phyloP scores from a whole-genome alignment of 1,140 invertebrate genomes.

The Rhagoletis zephyria region DNA sequence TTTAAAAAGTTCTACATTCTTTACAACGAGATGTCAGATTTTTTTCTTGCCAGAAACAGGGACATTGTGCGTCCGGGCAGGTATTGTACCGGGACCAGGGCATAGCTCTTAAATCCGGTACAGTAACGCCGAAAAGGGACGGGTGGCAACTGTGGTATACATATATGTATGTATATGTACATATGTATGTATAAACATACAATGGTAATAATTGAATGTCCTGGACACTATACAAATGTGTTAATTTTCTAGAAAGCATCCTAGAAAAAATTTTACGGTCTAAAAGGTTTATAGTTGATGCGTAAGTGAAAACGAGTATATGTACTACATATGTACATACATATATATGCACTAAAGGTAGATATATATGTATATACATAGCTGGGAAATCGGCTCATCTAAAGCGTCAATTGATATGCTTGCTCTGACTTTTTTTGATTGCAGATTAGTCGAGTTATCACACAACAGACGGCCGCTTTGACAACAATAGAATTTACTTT shows the following conservation, averaged over 20 bases:
- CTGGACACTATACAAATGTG: background rate
- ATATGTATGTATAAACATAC: too few species aligned
- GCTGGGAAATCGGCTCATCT: background rate
- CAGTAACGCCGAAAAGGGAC: too few species aligned
- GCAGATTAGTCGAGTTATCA: background rate
- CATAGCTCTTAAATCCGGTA: too few species aligned
- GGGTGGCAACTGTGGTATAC: too few species aligned
- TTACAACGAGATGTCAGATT: too few species aligned
- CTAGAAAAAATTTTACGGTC: background rate
- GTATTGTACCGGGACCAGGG: too few species aligned
- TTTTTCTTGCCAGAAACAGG: too few species aligned
- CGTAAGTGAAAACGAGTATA: background rate
- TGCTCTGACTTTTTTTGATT: background rate
- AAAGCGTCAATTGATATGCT: background rate
- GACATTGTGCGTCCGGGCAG: too few species aligned
- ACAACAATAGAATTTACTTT: background rate
- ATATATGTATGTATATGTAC: too few species aligned
- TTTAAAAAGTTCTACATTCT: too few species aligned
- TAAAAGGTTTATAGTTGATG: background rate
- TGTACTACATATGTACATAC: background rate
- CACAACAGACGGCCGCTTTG: background rate
- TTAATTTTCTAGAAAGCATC: background rate
- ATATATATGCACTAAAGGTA: background rate
- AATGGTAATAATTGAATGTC: background rate
- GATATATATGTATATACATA: background rate